Evolutionary conservation across 2,888 invertebrate species (phyloP), one percentile per base, ranked within the genome.

Genomic region (Ectemnius cavifrons): DNA sequence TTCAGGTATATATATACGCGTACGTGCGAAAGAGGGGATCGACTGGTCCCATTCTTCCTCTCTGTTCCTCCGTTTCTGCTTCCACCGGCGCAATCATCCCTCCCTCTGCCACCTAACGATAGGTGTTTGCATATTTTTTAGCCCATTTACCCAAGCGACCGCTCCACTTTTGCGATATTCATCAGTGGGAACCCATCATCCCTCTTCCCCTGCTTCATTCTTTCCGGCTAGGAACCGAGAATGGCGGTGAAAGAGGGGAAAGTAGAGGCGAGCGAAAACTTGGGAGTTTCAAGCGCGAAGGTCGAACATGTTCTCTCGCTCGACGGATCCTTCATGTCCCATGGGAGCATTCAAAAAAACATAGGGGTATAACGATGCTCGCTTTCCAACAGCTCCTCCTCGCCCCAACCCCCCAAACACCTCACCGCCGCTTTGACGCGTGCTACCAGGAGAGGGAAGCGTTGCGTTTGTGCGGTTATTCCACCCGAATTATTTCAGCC

Each of bases 71-170:
- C 23, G 23, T 2, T 23, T 23, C 37, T 37, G 37, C 37, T 37
- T 23, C 23, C 23, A 23, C 6, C 37, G 8, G 37, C 8, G 11
- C 37, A 23, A 23, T 37, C 37, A 11, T 8, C 8, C 37, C 37
- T 11, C 11, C 37, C 37, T 11, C 8, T 6, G 8, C 8, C 37
- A 37, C 11, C 8, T 6, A 37, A 11, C 11, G 37, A 37, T 37
- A 37, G 8, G 37, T 37, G 37, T 77, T 75, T 67, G 75, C 76
- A 71, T 77, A 75, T 63, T 67, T 68, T 67, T 71, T 49, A 61
- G 2, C 46, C n/a, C 59, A 58, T 11, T 57, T 47, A 18, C 27
- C 57, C 4, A 20, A 67, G 67, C 45, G 63, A 20, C 27, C 58
- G 28, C 45, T 62, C n/a, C 58, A 61, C 52, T 72, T 64, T 37